A percentile compares a stretch with the other conserved stretches of the same genome.
Conservation (phyloP, 1,140 invertebrate species). For the Latrodectus geometricus region DNA sequence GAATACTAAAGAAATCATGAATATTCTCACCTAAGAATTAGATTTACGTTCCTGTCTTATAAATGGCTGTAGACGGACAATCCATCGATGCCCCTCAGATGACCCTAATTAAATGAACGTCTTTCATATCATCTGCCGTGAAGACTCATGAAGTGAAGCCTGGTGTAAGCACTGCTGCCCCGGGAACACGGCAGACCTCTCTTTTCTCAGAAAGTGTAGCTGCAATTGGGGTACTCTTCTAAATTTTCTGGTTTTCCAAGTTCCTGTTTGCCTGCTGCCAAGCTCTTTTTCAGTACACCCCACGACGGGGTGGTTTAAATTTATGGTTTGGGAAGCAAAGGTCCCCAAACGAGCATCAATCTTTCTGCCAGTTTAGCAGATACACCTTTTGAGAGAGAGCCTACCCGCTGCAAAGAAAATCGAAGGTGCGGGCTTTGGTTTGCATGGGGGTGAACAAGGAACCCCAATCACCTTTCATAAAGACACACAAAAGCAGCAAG, state of each 20-base stretch:
- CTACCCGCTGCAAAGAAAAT: constrained; percentile 37
- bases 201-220: background rate
- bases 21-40: too few species aligned
- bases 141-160: too few species aligned
- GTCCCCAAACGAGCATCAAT: constrained; percentile 54
- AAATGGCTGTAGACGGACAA: too few species aligned
- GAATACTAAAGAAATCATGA: too few species aligned
- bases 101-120: too few species aligned
- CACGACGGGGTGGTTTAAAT: constrained; percentile 5
- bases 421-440: constrained; percentile 18
- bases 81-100: too few species aligned
- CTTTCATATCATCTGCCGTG: too few species aligned
- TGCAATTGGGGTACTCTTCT: background rate
- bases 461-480: background rate
- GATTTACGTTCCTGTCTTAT: too few species aligned
- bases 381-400: constrained; percentile 42
- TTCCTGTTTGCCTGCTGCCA: constrained; percentile 35
- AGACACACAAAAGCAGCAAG: constrained; percentile 32
- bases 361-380: constrained; percentile 57
- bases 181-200: background rate
- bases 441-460: constrained; percentile 17
- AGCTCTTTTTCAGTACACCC: background rate
- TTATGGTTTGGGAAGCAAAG: constrained; percentile 45
- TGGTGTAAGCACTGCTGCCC: background rate
- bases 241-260: constrained; percentile 3